Base-by-base conservation (phyloP, 2,888 invertebrate genomes). In the Punctoribates punctum region DNA sequence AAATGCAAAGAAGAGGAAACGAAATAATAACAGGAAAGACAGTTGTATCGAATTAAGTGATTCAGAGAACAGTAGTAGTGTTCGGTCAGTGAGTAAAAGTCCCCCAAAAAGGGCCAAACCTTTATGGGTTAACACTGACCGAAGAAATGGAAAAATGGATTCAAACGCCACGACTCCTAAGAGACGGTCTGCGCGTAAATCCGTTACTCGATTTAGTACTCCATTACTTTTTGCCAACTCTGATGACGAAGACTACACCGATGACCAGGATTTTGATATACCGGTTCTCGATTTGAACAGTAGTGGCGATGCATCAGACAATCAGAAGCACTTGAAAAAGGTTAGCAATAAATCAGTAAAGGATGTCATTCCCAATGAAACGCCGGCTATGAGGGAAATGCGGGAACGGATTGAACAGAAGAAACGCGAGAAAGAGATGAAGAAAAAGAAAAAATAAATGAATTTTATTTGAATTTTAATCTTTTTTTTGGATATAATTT, bases 361-460 rank as follows among this genome's bases (percentile, higher is more conserved):
- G n/a, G 48, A 17, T 15, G 17, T 5, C 5, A 2, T 15, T 11
- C 8, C 11, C 23, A 25, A 6, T 5, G 72, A 72, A 42, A 75
- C 75, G 0, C 70, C 75, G 1, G 70, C 67, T 13, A 75, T 75
- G 75, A 67, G n/a, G 29, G 27, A 20, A 20, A 75, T 75, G 15
- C 20, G 75, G 15, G 23, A 54, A 54, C 17, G 25, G 72, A 51
- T 75, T 1, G 51, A 70, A 54, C 34, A 51, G n/a, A 73, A 70
- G 20, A 74, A 20, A 54, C n/a, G 13, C 23, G 57, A 62, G 17
- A 27, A 29, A 27, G 29, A 62, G 29, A 4, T 62, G 27, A 29
- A 25, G 13, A 27, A 62, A 25, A 62, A 34, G 29, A 62, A 34
- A 29, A 48, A 17, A 15, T 42, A 17, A 48, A 48, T 48, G 48